phyloP scores from a whole-genome alignment of 2,113 vertebrate species.

The Telmatochromis sp. region DNA sequence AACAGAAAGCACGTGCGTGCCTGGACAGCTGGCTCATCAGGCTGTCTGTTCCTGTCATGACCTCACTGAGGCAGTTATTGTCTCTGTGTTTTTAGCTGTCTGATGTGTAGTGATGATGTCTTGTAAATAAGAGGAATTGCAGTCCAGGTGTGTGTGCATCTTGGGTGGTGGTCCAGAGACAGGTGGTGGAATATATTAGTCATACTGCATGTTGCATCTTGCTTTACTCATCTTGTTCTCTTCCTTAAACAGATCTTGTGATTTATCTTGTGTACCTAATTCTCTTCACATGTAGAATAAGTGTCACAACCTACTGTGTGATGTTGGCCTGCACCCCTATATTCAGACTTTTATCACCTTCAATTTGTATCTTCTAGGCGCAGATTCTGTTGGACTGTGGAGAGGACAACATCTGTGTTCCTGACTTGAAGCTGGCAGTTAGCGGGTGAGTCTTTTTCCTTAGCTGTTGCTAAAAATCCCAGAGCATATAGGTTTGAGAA shows the following conservation, averaged over 20 bases:
- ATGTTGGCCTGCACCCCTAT: not conserved
- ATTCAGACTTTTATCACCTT: not conserved
- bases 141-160: constrained; percentile 36
- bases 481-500: not conserved
- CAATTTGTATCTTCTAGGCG: constrained; percentile 64
- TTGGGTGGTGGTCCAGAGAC: not conserved
- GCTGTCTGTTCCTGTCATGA: constrained; percentile 17
- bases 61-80: constrained; percentile 7
- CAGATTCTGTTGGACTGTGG: constrained; percentile 90
- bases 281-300: not conserved
- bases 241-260: not conserved
- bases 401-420: constrained; percentile 91
- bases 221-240: constrained; percentile 30
- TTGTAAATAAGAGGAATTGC: constrained; percentile 11
- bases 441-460: constrained; percentile 71
- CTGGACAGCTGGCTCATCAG: constrained; percentile 25
- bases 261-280: constrained; percentile 15
- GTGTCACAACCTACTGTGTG: not conserved
- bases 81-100: constrained; percentile 8
- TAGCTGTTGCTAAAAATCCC: not conserved
- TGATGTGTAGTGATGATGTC: constrained; percentile 1
- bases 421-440: constrained; percentile 83
- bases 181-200: constrained; percentile 41
- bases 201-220: constrained; percentile 51
- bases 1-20: constrained; percentile 25